These are phyloP conservation scores for Tupaia chinensis DNA, from an alignment of 2,113 vertebrate species.

Conservation along the genomic window DNA sequence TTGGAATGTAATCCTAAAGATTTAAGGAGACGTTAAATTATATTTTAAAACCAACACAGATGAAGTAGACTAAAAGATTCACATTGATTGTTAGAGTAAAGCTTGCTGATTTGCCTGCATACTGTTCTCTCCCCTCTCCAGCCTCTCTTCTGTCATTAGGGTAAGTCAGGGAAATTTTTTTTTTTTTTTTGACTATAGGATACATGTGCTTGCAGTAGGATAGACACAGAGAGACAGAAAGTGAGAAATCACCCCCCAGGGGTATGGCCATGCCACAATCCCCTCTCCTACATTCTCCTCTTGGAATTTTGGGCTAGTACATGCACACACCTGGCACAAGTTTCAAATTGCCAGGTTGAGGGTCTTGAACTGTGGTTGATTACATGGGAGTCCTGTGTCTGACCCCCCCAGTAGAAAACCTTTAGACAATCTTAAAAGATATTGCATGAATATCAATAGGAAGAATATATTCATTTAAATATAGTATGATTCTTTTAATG, in stretches of 20 bases:
- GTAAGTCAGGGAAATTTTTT: neutral
- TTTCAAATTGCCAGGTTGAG: too few species aligned
- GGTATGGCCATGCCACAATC: too few species aligned
- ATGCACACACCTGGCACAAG: too few species aligned
- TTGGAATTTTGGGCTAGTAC: too few species aligned
- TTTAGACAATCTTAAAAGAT: neutral
- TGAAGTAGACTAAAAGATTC: neutral
- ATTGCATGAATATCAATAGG: neutral
- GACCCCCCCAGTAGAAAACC: neutral
- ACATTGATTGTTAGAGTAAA: neutral
- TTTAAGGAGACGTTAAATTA: neutral
- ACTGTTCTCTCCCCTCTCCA: neutral
- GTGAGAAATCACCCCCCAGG: too few species aligned
- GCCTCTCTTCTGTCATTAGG: neutral
- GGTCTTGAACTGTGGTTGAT: too few species aligned
- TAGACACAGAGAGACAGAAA: too few species aligned
- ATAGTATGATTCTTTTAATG: slow-evolving; percentile 35
- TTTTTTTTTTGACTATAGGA: too few species aligned
- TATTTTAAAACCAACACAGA: slow-evolving; percentile 7
- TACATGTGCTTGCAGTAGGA: too few species aligned
- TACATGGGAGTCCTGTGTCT: too few species aligned
- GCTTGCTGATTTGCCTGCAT: neutral
- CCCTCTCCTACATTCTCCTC: too few species aligned
- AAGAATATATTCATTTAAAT: neutral
- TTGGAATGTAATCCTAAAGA: neutral